phyloP scores from a whole-genome alignment of 1,140 invertebrate species.

The Cephus cinctus region DNA sequence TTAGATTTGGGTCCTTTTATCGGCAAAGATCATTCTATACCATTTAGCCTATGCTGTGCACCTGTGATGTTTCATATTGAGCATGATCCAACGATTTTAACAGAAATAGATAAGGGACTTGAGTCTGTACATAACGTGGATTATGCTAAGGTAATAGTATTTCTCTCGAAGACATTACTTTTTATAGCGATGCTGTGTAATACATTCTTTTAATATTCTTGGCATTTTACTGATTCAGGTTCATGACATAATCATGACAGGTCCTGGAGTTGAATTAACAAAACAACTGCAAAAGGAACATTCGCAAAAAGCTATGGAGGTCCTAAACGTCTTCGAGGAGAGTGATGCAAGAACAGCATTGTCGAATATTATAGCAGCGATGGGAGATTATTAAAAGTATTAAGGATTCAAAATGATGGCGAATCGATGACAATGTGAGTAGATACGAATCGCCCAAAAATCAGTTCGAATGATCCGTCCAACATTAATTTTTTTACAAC shows the following conservation, averaged over 20 bases:
- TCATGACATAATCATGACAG: constrained; percentile 61
- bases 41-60: constrained; percentile 75
- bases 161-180: background rate
- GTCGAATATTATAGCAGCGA: constrained; percentile 77
- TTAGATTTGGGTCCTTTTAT: constrained; percentile 68
- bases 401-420: background rate
- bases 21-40: constrained; percentile 56
- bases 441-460: no score
- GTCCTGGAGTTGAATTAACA: constrained; percentile 72
- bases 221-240: no score
- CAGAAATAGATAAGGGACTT: constrained; percentile 70
- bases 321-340: constrained; percentile 71
- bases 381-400: constrained; percentile 61
- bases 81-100: constrained; percentile 69
- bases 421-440: no score
- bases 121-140: constrained; percentile 74
- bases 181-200: constrained; percentile 1
- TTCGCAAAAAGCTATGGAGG: constrained; percentile 71
- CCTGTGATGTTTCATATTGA: constrained; percentile 83
- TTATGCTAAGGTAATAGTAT: constrained; percentile 60
- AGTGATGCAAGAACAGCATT: constrained; percentile 75
- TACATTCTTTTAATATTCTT: constrained; percentile 27
- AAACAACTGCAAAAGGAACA: constrained; percentile 75
- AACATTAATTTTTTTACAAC: constrained; percentile 15
- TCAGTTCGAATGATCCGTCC: constrained; percentile 17